Percentiles rank a stretch among this genome's conserved stretches.
These are phyloP conservation scores for Oryzias sinensis DNA, from an alignment of 2,797 vertebrate species.

Conservation along the genomic window DNA sequence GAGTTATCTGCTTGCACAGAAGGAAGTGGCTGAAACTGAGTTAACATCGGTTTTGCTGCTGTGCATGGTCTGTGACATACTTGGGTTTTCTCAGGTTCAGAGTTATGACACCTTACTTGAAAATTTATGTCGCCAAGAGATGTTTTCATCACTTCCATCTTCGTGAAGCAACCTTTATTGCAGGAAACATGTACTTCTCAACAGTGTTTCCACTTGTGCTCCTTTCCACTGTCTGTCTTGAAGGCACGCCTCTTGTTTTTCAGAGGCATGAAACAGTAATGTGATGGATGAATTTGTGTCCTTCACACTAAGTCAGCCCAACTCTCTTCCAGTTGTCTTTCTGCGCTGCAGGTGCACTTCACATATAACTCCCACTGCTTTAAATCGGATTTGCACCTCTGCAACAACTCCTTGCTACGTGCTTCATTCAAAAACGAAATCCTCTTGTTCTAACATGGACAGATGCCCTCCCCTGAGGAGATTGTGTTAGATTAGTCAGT, in stretches of 20 bases:
- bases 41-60: neutral
- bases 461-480: no score
- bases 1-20: neutral
- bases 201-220: constrained; percentile 7
- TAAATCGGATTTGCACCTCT: neutral
- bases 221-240: constrained; percentile 9
- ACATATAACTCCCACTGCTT: constrained; percentile 9
- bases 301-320: constrained; percentile 33
- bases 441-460: neutral
- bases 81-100: constrained; percentile 1
- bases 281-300: constrained; percentile 14
- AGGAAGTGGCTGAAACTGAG: no score
- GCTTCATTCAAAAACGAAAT: constrained; percentile 3
- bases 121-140: constrained; percentile 51
- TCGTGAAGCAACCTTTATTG: neutral
- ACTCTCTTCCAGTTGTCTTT: constrained; percentile 8
- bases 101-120: neutral
- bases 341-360: constrained; percentile 6
- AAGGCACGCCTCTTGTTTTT: no score
- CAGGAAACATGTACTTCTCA: neutral
- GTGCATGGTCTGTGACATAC: neutral
- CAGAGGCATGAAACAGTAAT: constrained; percentile 58
- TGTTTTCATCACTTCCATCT: constrained; percentile 12
- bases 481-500: no score
- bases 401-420: neutral